Conservation (phyloP, 2,797 vertebrate genomes). For the Lindbergichthys nudifrons region DNA sequence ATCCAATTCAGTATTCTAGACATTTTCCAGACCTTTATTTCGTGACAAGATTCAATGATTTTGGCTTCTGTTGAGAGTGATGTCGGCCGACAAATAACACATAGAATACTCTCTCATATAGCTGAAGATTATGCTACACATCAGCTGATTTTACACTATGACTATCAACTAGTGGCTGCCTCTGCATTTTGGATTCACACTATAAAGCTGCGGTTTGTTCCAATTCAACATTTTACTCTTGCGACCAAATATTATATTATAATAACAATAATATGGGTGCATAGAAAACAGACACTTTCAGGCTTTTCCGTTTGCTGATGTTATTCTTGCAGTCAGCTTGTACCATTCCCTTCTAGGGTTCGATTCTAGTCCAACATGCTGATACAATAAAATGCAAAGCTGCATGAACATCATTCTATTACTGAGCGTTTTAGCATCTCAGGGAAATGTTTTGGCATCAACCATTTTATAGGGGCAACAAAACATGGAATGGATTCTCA, state of each 20-base stretch:
- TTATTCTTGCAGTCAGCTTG: too few relatives aligned
- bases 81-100: conserved; percentile 9
- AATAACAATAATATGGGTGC: background rate
- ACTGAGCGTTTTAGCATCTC: background rate
- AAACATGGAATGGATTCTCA: background rate
- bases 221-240: background rate
- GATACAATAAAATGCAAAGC: background rate
- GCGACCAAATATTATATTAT: background rate
- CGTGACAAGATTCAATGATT: conserved; percentile 12
- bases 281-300: background rate
- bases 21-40: conserved; percentile 21
- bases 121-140: conserved; percentile 8
- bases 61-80: background rate
- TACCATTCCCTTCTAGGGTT: background rate
- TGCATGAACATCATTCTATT: too few relatives aligned
- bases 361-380: background rate
- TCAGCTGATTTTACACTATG: conserved; percentile 15
- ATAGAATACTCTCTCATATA: background rate
- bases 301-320: too few relatives aligned
- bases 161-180: conserved; percentile 2
- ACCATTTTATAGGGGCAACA: background rate
- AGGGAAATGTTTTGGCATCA: background rate
- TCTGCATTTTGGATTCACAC: background rate
- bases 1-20: conserved; percentile 1
- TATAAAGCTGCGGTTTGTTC: background rate